These are phyloP conservation scores for Polyommatus iphigenia DNA, from an alignment of 2,888 invertebrate genomes.

Conservation along the genomic window DNA sequence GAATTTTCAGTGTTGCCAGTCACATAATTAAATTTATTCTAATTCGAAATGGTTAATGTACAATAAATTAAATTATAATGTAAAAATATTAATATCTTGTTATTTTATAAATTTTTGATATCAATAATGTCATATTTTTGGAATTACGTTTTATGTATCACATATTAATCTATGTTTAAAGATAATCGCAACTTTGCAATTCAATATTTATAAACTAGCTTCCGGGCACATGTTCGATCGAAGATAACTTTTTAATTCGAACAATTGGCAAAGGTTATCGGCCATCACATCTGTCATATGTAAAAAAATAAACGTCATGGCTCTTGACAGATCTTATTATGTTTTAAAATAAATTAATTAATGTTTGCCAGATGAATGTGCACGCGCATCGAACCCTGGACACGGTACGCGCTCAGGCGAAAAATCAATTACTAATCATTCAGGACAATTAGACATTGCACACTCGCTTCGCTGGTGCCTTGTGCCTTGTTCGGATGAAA, in stretches of 20 bases:
- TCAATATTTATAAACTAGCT: slow-evolving; percentile 8
- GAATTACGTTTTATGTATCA: not conserved
- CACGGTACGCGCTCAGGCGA: slow-evolving; percentile 41
- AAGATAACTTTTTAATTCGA: not conserved
- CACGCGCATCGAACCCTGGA: not conserved
- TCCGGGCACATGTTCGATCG: slow-evolving; percentile 14
- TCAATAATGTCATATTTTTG: not conserved
- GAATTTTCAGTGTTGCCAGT: not conserved
- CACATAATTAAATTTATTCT: not conserved
- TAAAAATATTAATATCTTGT: not conserved
- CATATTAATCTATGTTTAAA: not conserved
- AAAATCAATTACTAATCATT: slow-evolving; percentile 42
- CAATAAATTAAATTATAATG: not conserved
- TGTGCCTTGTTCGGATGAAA: slow-evolving; percentile 30
- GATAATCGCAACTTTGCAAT: slow-evolving; percentile 22
- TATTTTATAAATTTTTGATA: not conserved
- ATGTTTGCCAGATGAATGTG: slow-evolving; percentile 16
- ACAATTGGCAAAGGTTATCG: slow-evolving; percentile 9
- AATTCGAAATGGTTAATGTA: not conserved
- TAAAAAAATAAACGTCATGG: not conserved
- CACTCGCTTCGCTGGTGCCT: slow-evolving; percentile 35
- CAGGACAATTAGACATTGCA: slow-evolving; percentile 41
- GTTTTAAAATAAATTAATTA: slow-evolving; percentile 32
- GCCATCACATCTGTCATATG: slow-evolving; percentile 9
- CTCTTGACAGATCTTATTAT: slow-evolving; percentile 19